phyloP scores from a whole-genome alignment of 1,140 invertebrate genomes.

The Cyrtorhinus lividipennis region DNA sequence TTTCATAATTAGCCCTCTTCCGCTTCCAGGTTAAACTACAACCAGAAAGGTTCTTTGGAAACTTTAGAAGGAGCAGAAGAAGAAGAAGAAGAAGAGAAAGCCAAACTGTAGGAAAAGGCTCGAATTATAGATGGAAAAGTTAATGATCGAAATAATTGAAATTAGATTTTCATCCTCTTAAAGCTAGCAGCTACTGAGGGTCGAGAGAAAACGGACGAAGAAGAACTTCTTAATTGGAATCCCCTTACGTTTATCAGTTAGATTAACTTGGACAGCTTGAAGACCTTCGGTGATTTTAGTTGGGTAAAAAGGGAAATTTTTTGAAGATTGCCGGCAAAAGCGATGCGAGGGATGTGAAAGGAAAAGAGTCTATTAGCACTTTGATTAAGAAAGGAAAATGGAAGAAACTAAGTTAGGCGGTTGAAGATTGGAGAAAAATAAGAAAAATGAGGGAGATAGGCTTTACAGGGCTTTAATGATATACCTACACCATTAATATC shows the following conservation, averaged over 20 bases:
- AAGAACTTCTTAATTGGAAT: background rate
- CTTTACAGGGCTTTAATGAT: too few species aligned
- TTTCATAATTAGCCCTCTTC: too few species aligned
- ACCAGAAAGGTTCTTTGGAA: too few species aligned
- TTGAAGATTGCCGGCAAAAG: too few species aligned
- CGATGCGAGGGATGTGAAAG: background rate
- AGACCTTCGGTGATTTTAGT: background rate
- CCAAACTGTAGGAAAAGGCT: too few species aligned
- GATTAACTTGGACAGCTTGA: background rate
- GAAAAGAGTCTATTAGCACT: background rate
- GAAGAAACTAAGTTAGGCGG: background rate
- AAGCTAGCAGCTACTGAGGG: too few species aligned
- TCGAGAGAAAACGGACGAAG: background rate
- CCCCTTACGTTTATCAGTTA: background rate
- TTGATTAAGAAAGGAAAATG: background rate
- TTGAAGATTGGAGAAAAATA: too few species aligned
- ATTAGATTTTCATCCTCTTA: background rate
- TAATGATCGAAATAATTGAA: background rate
- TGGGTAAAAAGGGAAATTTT: background rate
- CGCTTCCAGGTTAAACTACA: too few species aligned
- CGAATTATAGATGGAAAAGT: background rate
- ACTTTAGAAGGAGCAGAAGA: too few species aligned
- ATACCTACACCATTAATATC: too few species aligned
- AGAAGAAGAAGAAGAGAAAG: too few species aligned
- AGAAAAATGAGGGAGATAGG: too few species aligned